Base-by-base conservation (phyloP, 2,113 vertebrate species). In the Anarrhichthys ocellatus region DNA sequence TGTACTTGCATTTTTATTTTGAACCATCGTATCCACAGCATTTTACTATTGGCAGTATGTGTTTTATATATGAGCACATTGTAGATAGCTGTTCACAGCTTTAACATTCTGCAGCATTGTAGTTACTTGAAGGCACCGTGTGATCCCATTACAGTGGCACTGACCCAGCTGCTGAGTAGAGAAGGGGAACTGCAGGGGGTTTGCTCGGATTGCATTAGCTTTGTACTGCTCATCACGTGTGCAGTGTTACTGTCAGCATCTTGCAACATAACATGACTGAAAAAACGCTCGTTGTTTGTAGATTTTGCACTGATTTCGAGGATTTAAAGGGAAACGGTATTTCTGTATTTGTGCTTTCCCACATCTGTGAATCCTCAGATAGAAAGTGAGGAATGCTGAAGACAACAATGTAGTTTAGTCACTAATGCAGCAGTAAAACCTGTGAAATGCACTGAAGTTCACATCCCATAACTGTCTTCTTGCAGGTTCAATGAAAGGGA, bases 131-230 rank as follows among this genome's bases (percentile, higher is more conserved):
- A 62, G 22, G 42, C 64, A 58, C 9, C 5, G 40, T 74, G 42
- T 78, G n/a, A 70, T 34, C 82, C 40, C 66, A 46, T 82, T 81
- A n/a, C 46, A 78, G 3, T 50, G 22, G 13, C n/a, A 54, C 50
- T 64, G n/a, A 75, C 38, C 40, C 29, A 75, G 69, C 54, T 14
- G 78, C n/a, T 66, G 24, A 58, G 58, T n/a, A 40, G 54, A 85
- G 89, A 94, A 95, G 90, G 93, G 95, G 94, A 95, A 96, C 92
- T 94, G 88, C 70, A 67, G 87, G 93, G 90, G 94, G 88, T 80
- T 94, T 95, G 91, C 95, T 94, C 78, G 64, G 88, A 93, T 96
- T 96, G 94, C 95, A 95, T 94, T 94, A 94, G 83, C 79, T 66
- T 58, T 78, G 88, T 86, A 66, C 77, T 80, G 91, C 73, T 90